Conservation (phyloP, 2,888 invertebrate genomes). For the Adelphocoris suturalis region DNA sequence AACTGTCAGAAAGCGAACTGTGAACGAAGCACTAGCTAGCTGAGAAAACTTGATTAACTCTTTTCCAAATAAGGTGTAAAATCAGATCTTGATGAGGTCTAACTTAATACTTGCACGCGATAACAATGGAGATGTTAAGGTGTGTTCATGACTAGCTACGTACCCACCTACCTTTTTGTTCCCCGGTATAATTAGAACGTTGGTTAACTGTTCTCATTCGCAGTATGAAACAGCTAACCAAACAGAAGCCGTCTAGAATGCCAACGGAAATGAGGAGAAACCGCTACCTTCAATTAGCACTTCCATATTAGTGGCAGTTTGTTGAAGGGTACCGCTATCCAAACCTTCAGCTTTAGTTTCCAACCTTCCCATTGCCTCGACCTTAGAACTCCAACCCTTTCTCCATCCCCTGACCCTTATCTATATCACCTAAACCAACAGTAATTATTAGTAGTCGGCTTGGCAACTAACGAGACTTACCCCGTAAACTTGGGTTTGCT, state of each 20-base stretch:
- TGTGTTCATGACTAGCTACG: too few relatives aligned
- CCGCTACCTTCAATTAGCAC: constrained; percentile 31
- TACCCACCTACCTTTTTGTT: background rate
- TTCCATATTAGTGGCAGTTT: constrained; percentile 38
- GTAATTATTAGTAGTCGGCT: constrained; percentile 38
- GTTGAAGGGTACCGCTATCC: constrained; percentile 22
- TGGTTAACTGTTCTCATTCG: background rate
- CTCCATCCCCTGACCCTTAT: constrained; percentile 19
- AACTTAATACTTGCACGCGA: too few relatives aligned
- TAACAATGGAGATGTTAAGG: too few relatives aligned
- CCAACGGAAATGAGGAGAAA: constrained; percentile 29
- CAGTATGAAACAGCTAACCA: background rate
- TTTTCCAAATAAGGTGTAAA: too few relatives aligned
- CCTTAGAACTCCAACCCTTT: background rate
- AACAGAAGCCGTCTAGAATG: background rate
- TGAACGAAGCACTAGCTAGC: too few relatives aligned
- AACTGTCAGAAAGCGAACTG: too few relatives aligned
- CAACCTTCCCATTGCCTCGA: constrained; percentile 33
- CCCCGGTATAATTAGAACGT: background rate
- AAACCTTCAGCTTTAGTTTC: constrained; percentile 36
- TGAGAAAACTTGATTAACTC: too few relatives aligned
- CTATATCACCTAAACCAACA: constrained; percentile 48
- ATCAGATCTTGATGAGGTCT: too few relatives aligned
- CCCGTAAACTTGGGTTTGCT: constrained; percentile 41
- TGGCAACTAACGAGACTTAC: constrained; percentile 43